Conservation (phyloP, 2,113 vertebrate species). For the Xenopus borealis region DNA sequence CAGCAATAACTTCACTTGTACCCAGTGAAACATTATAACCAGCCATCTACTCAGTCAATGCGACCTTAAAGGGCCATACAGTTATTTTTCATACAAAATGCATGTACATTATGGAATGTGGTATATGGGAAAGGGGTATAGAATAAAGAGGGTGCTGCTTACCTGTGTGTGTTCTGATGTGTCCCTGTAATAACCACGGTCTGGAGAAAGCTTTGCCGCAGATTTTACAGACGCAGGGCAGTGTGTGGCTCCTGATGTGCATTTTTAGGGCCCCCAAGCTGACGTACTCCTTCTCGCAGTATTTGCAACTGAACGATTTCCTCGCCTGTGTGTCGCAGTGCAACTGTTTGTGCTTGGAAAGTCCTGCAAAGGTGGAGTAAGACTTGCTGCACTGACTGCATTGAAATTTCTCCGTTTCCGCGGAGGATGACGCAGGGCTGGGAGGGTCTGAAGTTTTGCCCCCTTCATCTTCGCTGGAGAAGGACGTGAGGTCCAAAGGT, state of each 20-base stretch:
- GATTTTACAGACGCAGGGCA: constrained; percentile 93
- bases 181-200: constrained; percentile 95
- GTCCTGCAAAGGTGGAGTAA: constrained; percentile 75
- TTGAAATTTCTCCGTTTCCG: constrained; percentile 65
- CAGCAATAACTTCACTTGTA: not conserved
- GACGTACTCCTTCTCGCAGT: constrained; percentile 93
- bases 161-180: constrained; percentile 97
- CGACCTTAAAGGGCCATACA: too few relatives aligned
- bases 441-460: constrained; percentile 87
- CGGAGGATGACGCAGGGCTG: constrained; percentile 74
- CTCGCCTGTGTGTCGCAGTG: constrained; percentile 69
- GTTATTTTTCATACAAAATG: too few relatives aligned
- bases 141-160: constrained; percentile 21
- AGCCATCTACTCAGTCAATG: not conserved
- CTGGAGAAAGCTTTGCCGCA: constrained; percentile 97
- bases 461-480: constrained; percentile 82
- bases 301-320: constrained; percentile 91
- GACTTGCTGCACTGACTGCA: constrained; percentile 79
- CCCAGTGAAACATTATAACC: not conserved
- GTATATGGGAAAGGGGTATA: not conserved
- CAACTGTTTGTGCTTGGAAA: constrained; percentile 82
- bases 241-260: constrained; percentile 96
- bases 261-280: constrained; percentile 96
- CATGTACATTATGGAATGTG: too few relatives aligned
- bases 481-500: constrained; percentile 80